A percentile compares a stretch with the other conserved stretches of the same genome.
phyloP scores from a whole-genome alignment of 2,113 vertebrate genomes.

The Bambusicola thoracicus region DNA sequence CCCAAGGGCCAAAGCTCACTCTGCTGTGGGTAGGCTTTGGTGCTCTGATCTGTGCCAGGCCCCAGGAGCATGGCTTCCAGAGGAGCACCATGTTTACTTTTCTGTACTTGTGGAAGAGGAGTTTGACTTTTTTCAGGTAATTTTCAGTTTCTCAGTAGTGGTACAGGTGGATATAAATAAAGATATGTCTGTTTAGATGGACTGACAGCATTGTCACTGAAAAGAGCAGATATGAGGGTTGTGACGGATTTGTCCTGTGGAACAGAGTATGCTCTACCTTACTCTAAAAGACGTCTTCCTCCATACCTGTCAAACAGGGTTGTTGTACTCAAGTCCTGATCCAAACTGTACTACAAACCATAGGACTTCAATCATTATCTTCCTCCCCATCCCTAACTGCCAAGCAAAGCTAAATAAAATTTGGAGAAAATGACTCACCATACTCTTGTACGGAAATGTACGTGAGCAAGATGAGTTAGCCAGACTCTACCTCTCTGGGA shows the following conservation, averaged over 20 bases:
- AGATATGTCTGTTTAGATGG: not conserved
- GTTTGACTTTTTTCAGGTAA: not conserved
- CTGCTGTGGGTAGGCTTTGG: not conserved
- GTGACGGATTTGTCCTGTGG: not conserved
- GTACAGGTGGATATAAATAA: not conserved
- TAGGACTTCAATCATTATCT: not conserved
- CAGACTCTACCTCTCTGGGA: not conserved
- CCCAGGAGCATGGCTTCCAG: not conserved
- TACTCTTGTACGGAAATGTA: not conserved
- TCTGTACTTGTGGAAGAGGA: not conserved
- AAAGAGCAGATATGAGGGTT: not conserved
- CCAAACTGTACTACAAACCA: not conserved
- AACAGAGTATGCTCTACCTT: not conserved
- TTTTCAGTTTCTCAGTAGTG: not conserved
- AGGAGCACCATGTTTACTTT: not conserved
- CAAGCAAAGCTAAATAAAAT: not conserved
- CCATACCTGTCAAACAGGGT: not conserved
- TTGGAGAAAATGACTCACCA: not conserved
- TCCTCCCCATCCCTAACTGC: not conserved
- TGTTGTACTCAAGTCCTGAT: not conserved
- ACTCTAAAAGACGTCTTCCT: not conserved
- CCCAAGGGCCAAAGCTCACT: not conserved
- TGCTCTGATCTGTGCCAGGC: not conserved
- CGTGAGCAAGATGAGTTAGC: not conserved
- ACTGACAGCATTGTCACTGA: not conserved